Base-by-base conservation (phyloP, 2,888 invertebrate genomes). In the Parnassius orleans region DNA sequence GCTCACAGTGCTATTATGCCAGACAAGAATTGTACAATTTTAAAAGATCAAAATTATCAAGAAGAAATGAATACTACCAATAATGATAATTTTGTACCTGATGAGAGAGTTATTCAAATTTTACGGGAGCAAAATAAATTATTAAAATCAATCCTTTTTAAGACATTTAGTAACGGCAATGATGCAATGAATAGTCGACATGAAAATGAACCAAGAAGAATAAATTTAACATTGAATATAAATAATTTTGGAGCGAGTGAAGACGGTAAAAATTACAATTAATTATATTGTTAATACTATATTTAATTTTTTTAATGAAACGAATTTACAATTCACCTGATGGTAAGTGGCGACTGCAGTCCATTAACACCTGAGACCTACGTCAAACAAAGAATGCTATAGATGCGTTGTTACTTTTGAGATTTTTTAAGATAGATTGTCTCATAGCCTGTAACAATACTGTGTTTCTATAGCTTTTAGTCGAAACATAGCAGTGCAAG, bases 121-220 rank as follows among this genome's bases (percentile, higher is more conserved):
- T 44, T 60, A 51, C 19, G 43, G 50, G 60, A 60, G 9, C 60
- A 60, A 53, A 60, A 60, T 47, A 55, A 44, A 50, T 43, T 60
- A 14, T 50, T 60, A 5, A 60, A 60, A 60, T 50, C 54, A 15
- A 54, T 60, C 3, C 43, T 60, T n/a, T 44, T 55, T 24, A 50
- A 60, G 10, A 54, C 43, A 12, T 44, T 60, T 9, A 43, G 55
- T 50, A 24, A 43, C n/a, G 53, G 42, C 12, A 48, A 42, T 19
- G 58, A 24, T 33, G 19, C 51, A 52, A 15, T 1, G 3, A 33
- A 43, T n/a, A 11, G 43, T 11, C 24, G 15, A 2, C 10, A 54
- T 2, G 60, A 60, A 12, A 42, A 33, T 3, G 42, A 24, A 7
- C 12, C 14, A 44, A 50, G 50, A 60, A 60, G 11, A 42, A 55